Evolutionary conservation across 2,888 invertebrate genomes (phyloP).

Genomic region (Agonopterix subpropinquella): DNA sequence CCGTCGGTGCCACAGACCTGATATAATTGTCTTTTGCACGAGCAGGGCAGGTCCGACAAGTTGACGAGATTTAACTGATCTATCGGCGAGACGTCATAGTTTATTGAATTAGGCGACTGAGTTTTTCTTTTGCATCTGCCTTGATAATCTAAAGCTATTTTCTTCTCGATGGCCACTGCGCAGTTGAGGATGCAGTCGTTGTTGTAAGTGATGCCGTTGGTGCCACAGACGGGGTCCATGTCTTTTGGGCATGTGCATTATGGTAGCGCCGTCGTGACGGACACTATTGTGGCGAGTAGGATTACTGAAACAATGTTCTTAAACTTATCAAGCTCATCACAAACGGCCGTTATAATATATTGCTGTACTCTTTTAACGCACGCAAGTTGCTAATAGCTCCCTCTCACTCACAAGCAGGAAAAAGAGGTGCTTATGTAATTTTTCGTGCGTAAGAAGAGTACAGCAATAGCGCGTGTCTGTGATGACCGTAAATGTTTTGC

Average conservation of each 20-base stretch:
- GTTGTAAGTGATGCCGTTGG: constrained; percentile 81
- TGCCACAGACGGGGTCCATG: constrained; percentile 78
- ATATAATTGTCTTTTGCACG: constrained; percentile 22
- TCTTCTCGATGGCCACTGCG: constrained; percentile 18
- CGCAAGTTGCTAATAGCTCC: no score
- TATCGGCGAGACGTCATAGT: no score
- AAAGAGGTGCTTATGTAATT: no score
- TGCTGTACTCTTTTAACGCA: no score
- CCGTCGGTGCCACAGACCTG: constrained; percentile 36
- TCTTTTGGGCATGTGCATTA: constrained; percentile 39
- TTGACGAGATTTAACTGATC: constrained; percentile 13
- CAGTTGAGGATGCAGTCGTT: constrained; percentile 79
- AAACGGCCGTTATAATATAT: no score
- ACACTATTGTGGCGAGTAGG: constrained; percentile 19
- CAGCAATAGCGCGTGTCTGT: no score
- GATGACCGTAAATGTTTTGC: no score
- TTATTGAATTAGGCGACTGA: no score
- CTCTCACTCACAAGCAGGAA: no score
- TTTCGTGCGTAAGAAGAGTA: no score
- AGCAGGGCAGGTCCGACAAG: constrained; percentile 15
- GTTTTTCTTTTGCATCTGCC: background rate
- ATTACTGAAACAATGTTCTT: no score
- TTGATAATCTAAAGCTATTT: constrained; percentile 8
- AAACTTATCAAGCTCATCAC: no score
- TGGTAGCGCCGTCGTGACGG: constrained; percentile 22